Base-by-base conservation (phyloP, 2,888 invertebrate genomes). In the Stenchaetothrips biformis region DNA sequence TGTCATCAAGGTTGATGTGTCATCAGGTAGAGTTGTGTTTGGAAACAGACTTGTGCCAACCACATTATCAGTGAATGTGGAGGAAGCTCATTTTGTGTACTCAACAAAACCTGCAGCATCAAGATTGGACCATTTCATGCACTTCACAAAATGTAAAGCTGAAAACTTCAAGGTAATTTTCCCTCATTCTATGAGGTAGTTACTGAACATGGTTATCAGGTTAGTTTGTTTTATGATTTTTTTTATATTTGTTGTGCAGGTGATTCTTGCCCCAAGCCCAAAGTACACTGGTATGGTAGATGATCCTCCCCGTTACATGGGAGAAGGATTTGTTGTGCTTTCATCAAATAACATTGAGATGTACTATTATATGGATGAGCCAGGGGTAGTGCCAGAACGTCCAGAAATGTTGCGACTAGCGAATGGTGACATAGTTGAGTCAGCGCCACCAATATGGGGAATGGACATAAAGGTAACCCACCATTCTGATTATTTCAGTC, bases 281-380 rank as follows among this genome's bases (percentile, higher is more conserved):
- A 97, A 97, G 85, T 98, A 97, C 87, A 95, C 93, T 4, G 96
- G 96, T 8, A 92, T 95, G 89, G 92, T 95, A 7, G 97, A 97
- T 87, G 97, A 97, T 84, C 98, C 99, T 0, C 99, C 99, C 0
- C 88, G 96, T 79, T 97, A 95, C 85, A 99, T 99, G 98, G 99
- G 99, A 7, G 98, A 98, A 88, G 99, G 98, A 0, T 99, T 99
- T 88, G 98, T 98, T 0, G 92, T 99, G 13, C 92, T 99, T 89
- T 97, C 97, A 86, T 96, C 97, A 3, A 98, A 98, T 86, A 94
- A 94, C 85, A 92, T 98, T 84, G 96, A 98, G 86, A 90, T 98
- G 47, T 98, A 98, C 87, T 98, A 97, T 87, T 98, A 97, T 85
- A 96, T 98, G 94, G 99, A 99, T 87, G 97, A 98, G 86, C 94